These are phyloP conservation scores for Pimpla rufipes DNA, from an alignment of 2,888 invertebrate species.

Conservation along the genomic window DNA sequence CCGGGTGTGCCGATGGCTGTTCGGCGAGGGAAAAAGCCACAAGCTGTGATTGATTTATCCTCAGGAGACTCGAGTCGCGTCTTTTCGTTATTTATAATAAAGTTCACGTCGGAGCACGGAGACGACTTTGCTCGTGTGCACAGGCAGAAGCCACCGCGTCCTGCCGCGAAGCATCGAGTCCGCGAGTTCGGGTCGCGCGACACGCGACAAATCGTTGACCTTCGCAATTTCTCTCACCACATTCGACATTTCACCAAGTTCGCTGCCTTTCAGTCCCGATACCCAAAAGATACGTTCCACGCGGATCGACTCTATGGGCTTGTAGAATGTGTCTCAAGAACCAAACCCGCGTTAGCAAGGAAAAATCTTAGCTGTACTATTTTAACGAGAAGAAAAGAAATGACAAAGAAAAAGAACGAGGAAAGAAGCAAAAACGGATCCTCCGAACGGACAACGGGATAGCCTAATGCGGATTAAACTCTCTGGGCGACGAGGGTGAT, in stretches of 20 bases:
- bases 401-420: conserved; percentile 7
- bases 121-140: conserved; percentile 2
- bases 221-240: not conserved
- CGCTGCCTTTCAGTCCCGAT: conserved; percentile 28
- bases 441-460: conserved; percentile 4
- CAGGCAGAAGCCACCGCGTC: not conserved
- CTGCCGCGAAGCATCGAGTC: not conserved
- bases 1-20: conserved; percentile 93
- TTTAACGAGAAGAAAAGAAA: conserved; percentile 32
- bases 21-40: conserved; percentile 91
- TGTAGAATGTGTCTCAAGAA: too few relatives aligned
- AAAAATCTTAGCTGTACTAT: conserved; percentile 34
- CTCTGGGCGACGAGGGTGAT: conserved; percentile 1
- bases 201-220: not conserved
- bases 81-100: conserved; percentile 26
- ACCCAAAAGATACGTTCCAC: conserved; percentile 3
- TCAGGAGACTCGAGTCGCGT: conserved; percentile 17
- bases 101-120: conserved; percentile 35
- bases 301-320: conserved; percentile 40
- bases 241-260: conserved; percentile 4
- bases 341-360: conserved; percentile 45
- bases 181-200: not conserved
- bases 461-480: conserved; percentile 20
- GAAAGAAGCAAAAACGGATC: conserved; percentile 2
- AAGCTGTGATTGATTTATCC: conserved; percentile 80